Evolutionary conservation across 1,140 invertebrate species (phyloP).

Genomic region (Nomia melanderi): DNA sequence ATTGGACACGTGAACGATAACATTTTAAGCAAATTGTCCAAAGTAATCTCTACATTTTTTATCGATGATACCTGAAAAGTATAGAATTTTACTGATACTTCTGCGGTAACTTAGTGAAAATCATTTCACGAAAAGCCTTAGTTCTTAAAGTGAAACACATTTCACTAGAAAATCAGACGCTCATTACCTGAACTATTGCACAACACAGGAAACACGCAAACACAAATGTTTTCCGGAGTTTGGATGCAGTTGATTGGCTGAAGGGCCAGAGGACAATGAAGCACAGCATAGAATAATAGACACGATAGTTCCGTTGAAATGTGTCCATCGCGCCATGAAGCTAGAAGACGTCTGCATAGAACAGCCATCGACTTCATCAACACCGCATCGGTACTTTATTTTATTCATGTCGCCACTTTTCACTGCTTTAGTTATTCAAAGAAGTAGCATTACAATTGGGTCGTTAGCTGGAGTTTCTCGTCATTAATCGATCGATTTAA

Average conservation of each 20-base stretch:
- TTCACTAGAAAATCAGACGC: neutral
- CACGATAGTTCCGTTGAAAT: neutral
- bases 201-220: neutral
- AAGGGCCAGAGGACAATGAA: neutral
- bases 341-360: neutral
- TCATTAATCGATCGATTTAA: too few species aligned
- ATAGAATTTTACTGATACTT: neutral
- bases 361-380: too few species aligned
- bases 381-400: too few species aligned
- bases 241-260: neutral
- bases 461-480: too few species aligned
- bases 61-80: neutral
- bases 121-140: neutral
- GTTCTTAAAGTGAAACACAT: too few species aligned
- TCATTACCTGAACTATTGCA: neutral
- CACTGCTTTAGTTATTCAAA: too few species aligned
- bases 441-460: too few species aligned
- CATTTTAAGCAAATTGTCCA: neutral
- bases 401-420: too few species aligned
- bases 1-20: neutral
- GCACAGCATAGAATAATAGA: neutral
- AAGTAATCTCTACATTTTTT: neutral
- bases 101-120: too few species aligned
- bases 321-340: neutral
- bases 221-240: neutral